Percentiles rank a stretch among this genome's conserved stretches.
These are phyloP conservation scores for Brachyhypopomus gauderio DNA, from an alignment of 2,113 vertebrate species.

Conservation along the genomic window DNA sequence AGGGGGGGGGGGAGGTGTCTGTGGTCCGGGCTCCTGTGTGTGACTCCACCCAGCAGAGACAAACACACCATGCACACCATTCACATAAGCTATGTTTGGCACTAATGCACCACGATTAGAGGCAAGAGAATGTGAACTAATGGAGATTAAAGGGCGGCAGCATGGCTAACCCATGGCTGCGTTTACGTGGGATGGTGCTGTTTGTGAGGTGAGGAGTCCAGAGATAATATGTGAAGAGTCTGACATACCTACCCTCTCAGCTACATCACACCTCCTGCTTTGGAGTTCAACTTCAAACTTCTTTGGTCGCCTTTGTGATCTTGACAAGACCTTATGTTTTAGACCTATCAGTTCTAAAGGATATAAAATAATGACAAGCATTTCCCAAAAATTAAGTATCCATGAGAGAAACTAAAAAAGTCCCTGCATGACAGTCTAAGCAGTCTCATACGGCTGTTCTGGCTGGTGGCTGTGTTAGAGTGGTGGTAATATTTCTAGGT, in stretches of 20 bases:
- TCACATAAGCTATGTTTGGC: constrained; percentile 32
- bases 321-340: not conserved
- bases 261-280: not conserved
- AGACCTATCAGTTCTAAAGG: not conserved
- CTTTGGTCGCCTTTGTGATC: not conserved
- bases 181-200: constrained; percentile 17
- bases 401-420: too few relatives aligned
- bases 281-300: not conserved
- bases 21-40: constrained; percentile 11
- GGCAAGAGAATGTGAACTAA: constrained; percentile 32
- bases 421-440: not conserved
- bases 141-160: constrained; percentile 6
- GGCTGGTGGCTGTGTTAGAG: constrained; percentile 4
- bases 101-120: constrained; percentile 17
- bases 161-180: not conserved
- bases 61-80: constrained; percentile 4
- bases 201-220: not conserved
- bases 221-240: not conserved
- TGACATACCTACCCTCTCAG: constrained; percentile 1
- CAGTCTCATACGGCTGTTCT: not conserved
- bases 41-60: constrained; percentile 6
- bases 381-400: not conserved
- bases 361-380: not conserved
- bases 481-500: not conserved
- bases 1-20: constrained; percentile 5